Evolutionary conservation across 2,888 invertebrate species (phyloP).

Genomic region (Dryadula phaetusa): DNA sequence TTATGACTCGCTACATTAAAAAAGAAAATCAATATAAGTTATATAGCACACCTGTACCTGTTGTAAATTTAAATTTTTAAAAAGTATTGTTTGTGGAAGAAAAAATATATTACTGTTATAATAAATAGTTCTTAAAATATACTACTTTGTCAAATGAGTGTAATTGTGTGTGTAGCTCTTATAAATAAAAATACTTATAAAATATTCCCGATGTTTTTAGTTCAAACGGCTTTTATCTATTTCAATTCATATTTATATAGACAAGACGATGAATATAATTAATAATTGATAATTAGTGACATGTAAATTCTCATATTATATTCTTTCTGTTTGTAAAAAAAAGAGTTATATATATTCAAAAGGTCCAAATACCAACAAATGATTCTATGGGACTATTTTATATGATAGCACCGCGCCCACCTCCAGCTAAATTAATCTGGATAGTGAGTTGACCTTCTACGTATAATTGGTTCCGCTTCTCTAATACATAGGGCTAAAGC

Average conservation of each 20-base stretch:
- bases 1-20: slow-evolving; percentile 1
- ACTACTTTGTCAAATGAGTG: too few species aligned
- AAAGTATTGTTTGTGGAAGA: background rate
- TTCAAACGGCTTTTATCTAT: too few species aligned
- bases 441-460: slow-evolving; percentile 74
- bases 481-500: slow-evolving; percentile 44
- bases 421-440: slow-evolving; percentile 67
- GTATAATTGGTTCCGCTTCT: slow-evolving; percentile 68
- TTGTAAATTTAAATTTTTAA: background rate
- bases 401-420: slow-evolving; percentile 59
- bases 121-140: background rate
- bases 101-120: background rate
- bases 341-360: background rate
- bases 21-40: background rate
- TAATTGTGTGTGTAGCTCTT: too few species aligned
- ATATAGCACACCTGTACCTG: background rate
- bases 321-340: too few species aligned
- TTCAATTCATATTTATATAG: too few species aligned
- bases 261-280: too few species aligned
- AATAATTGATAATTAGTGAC: too few species aligned
- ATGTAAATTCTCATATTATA: too few species aligned
- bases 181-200: too few species aligned
- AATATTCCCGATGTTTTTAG: too few species aligned
- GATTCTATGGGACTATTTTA: slow-evolving; percentile 44
- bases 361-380: slow-evolving; percentile 34